These are phyloP conservation scores for Petrocephalus zakoni DNA, from an alignment of 2,113 vertebrate genomes.

Conservation along the genomic window DNA sequence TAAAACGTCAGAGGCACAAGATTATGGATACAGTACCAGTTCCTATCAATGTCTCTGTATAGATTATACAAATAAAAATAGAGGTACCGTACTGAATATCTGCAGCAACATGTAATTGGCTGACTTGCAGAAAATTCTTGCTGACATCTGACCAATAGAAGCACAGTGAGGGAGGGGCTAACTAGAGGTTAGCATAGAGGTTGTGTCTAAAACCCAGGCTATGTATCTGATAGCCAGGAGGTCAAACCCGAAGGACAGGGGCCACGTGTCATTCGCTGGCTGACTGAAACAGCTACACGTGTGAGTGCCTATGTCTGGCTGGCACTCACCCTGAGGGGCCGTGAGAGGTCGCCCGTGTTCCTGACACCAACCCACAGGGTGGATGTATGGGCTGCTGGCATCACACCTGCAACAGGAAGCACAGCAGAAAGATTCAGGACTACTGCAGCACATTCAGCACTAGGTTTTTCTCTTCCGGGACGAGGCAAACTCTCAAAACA, in stretches of 20 bases:
- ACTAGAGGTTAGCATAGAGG: not conserved
- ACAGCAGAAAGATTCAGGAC: not conserved
- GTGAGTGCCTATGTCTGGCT: not conserved
- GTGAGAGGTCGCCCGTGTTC: conserved; percentile 70
- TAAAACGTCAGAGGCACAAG: not conserved
- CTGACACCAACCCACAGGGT: conserved; percentile 80
- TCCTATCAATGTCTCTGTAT: not conserved
- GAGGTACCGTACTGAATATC: not conserved
- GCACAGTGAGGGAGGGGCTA: not conserved
- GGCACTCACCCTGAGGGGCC: conserved; percentile 72
- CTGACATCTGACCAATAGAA: not conserved
- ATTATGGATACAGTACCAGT: not conserved
- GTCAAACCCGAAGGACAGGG: not conserved
- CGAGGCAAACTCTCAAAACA: not conserved
- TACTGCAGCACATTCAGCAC: not conserved
- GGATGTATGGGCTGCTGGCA: conserved; percentile 77
- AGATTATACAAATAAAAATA: not conserved
- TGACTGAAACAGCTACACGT: not conserved
- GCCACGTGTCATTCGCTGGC: not conserved
- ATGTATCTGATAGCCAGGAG: not conserved
- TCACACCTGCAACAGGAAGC: conserved; percentile 67
- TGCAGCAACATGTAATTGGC: not conserved
- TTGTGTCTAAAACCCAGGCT: not conserved
- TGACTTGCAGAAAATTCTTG: not conserved
- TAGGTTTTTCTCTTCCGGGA: not conserved